These are phyloP conservation scores for Tetrapedia diversipes DNA, from an alignment of 2,888 invertebrate species.

Conservation along the genomic window DNA sequence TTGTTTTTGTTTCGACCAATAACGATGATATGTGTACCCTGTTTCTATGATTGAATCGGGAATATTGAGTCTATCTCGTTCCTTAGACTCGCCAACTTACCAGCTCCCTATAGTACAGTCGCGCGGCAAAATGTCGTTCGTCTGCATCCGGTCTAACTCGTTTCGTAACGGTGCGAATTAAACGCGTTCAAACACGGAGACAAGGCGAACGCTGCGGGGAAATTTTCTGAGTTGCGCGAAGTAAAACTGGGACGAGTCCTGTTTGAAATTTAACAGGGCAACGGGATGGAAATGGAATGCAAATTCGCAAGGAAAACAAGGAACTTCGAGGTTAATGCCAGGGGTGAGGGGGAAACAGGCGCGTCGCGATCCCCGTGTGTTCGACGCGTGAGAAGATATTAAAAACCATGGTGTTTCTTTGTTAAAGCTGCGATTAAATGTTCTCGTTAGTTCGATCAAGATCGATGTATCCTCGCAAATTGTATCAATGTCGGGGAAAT, in stretches of 20 bases:
- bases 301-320: slow-evolving; percentile 13
- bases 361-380: not conserved
- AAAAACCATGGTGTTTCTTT: not conserved
- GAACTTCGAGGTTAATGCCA: slow-evolving; percentile 6
- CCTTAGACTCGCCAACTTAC: too few species aligned
- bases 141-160: too few species aligned
- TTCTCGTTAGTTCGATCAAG: not conserved
- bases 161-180: slow-evolving; percentile 8
- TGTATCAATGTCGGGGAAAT: not conserved
- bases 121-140: too few species aligned
- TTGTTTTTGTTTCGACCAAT: too few species aligned
- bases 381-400: not conserved
- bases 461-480: too few species aligned
- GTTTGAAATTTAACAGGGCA: slow-evolving; percentile 17
- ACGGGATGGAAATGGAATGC: slow-evolving; percentile 19
- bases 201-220: not conserved
- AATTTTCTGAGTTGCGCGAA: slow-evolving; percentile 2
- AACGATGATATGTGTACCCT: too few species aligned
- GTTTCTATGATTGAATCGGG: too few species aligned
- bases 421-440: not conserved
- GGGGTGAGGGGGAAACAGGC: not conserved
- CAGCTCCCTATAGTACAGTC: too few species aligned
- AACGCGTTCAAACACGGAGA: slow-evolving; percentile 1
- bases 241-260: slow-evolving; percentile 4
- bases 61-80: too few species aligned